These are phyloP conservation scores for Nibea albiflora DNA, from an alignment of 2,113 vertebrate species.

Conservation along the genomic window DNA sequence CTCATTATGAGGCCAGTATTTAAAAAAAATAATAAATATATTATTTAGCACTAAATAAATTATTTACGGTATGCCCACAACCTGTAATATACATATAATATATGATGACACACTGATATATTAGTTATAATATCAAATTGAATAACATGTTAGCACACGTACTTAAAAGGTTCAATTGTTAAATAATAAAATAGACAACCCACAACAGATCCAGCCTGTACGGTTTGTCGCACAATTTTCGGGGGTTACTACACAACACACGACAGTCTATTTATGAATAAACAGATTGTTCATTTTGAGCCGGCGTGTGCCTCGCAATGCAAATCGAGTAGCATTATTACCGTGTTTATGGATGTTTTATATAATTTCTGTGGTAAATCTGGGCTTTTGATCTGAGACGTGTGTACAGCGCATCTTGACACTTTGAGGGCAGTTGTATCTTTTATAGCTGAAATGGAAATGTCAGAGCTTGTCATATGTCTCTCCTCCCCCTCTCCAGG, in stretches of 20 bases:
- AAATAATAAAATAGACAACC: background rate
- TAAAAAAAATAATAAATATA: too few species aligned
- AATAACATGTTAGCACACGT: background rate
- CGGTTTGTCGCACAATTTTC: background rate
- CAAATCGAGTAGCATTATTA: constrained; percentile 44
- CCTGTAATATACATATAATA: too few species aligned
- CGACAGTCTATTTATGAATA: constrained; percentile 27
- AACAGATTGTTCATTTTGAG: constrained; percentile 20
- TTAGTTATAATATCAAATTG: background rate
- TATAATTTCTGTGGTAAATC: constrained; percentile 57
- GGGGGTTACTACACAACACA: background rate
- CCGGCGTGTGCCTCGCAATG: constrained; percentile 14
- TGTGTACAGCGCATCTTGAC: constrained; percentile 58
- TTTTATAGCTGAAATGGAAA: constrained; percentile 73
- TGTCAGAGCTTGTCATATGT: constrained; percentile 74
- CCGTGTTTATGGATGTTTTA: constrained; percentile 52
- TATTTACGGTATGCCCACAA: too few species aligned
- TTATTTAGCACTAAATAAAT: too few species aligned
- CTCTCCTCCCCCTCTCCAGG: constrained; percentile 61
- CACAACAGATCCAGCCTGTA: background rate
- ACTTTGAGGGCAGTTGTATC: constrained; percentile 76
- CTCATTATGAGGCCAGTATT: too few species aligned
- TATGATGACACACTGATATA: too few species aligned
- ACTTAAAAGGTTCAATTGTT: background rate
- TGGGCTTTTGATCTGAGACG: constrained; percentile 56